A percentile compares a stretch with the other conserved stretches of the same genome.
Evolutionary conservation across 2,113 vertebrate genomes (phyloP).

Genomic region (Lagopus leucura): DNA sequence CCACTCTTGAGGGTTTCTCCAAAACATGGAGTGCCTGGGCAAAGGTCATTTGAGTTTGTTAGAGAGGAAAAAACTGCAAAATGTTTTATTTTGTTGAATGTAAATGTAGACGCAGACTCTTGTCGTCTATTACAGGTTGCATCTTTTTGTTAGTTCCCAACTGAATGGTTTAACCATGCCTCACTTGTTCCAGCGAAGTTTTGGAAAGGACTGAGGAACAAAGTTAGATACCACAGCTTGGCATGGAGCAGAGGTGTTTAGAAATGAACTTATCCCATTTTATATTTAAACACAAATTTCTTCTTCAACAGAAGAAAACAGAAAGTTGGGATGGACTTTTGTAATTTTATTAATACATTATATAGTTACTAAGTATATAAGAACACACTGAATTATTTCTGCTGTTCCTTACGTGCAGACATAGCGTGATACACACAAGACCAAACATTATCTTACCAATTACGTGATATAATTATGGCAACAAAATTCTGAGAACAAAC

Average conservation of each 20-base stretch:
- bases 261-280: not conserved
- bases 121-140: not conserved
- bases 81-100: not conserved
- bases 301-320: not conserved
- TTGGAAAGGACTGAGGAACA: not conserved
- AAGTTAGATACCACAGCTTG: not conserved
- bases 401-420: not conserved
- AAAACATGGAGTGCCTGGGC: not conserved
- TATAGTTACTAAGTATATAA: not conserved
- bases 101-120: not conserved
- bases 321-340: not conserved
- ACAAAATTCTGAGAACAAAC: not conserved
- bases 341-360: not conserved
- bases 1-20: slow-evolving; percentile 29
- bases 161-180: not conserved
- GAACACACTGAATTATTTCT: not conserved
- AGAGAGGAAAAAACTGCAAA: not conserved
- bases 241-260: not conserved
- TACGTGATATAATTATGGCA: not conserved
- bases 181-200: not conserved
- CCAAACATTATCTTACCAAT: not conserved
- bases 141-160: not conserved
- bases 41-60: not conserved
- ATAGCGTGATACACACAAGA: not conserved
- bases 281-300: not conserved